Evolutionary conservation across 2,113 vertebrate species (phyloP), one percentile per base, ranked within the genome.

Genomic region (Sylvia atricapilla): DNA sequence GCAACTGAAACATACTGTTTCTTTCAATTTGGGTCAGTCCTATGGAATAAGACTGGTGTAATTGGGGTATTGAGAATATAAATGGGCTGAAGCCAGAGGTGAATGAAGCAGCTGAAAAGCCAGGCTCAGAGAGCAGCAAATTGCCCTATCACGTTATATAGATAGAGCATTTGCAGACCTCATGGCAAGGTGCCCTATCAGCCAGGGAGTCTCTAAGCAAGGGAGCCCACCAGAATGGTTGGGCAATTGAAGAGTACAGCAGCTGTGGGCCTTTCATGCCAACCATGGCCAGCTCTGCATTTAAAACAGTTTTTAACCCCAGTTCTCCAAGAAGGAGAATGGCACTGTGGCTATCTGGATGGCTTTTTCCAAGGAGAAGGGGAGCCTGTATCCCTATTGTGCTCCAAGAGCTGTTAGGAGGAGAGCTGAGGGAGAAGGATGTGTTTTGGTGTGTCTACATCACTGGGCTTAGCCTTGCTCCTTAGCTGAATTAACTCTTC

Each of bases 181-280:
- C 3, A 3, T 31, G 63, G 31, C 22, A 41, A 41, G 23, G 6
- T 0, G 0, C 7, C 15, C 22, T 25, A 2, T 66, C 52, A 39
- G 58, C 53, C 25, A 3, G 17, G 37, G 44, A 31, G 10, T n/a
- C 17, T 39, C 23, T 1, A 1, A 43, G 46, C 33, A 28, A 44
- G 13, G 31, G 7, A 83, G 28, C 16, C 20, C 19, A 39, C 35
- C 41, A 22, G 37, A 9, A 3, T 10, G 21, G 0, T 0, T 50
- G 53, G n/a, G 7, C 44, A 43, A 15, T 18, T 15, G 27, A 43
- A 52, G 15, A 60, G 13, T 18, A 6, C n/a, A 59, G 44, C 21
- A 72, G 21, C 10, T 30, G 56, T 15, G 41, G 47, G 33, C 19
- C 46, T 41, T 79, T 35, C 41, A 10, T 12, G 14, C 35, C 74